Conservation (phyloP, 1,140 invertebrate genomes). For the silkworm (Bombyx mori) region ASM3026992v2 NC_085119.1:9607001-9607500, state of each 20-base stretch:
- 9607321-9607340: conserved; percentile 31
- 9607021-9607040: conserved; percentile 68
- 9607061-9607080: conserved; percentile 66
- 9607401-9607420: not conserved
- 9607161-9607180: conserved; percentile 58
- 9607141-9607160: conserved; percentile 46
- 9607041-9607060: conserved; percentile 69
- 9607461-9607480: too few species aligned
- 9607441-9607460: too few species aligned
- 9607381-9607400: too few species aligned
- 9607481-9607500: too few species aligned
- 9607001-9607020: conserved; percentile 51
- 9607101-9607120: conserved; percentile 69
- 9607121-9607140: conserved; percentile 68
- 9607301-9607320: conserved; percentile 37
- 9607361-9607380: too few species aligned
- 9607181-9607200: conserved; percentile 66
- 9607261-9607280: conserved; percentile 59
- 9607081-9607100: conserved; percentile 61
- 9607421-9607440: too few species aligned
- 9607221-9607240: conserved; percentile 64
- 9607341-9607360: not conserved
- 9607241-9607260: conserved; percentile 62
- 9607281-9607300: conserved; percentile 40
- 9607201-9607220: conserved; percentile 61